Percentiles rank a stretch among this genome's conserved stretches.
phyloP scores from a whole-genome alignment of 2,888 invertebrate genomes.

The Philhelius pedissequus region DNA sequence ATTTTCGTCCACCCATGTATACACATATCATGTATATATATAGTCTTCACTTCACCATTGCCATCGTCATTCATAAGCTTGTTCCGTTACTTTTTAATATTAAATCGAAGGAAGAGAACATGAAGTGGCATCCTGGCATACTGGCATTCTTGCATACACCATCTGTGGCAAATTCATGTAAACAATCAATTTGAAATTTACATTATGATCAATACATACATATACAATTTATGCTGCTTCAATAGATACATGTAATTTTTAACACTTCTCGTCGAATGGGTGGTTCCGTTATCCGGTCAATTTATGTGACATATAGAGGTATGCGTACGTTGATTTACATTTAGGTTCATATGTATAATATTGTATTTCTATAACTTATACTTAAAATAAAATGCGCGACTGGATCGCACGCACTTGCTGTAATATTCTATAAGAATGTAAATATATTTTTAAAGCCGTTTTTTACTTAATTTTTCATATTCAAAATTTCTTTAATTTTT shows the following conservation, averaged over 20 bases:
- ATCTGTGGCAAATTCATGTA: constrained; percentile 66
- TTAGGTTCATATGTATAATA: too few relatives aligned
- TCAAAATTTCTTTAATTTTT: too few relatives aligned
- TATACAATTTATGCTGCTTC: constrained; percentile 9
- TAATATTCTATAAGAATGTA: too few relatives aligned
- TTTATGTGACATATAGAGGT: not conserved
- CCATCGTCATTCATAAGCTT: constrained; percentile 10
- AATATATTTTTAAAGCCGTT: too few relatives aligned
- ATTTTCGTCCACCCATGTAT: not conserved
- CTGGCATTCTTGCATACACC: constrained; percentile 8
- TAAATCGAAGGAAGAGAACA: constrained; percentile 1
- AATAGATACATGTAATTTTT: constrained; percentile 58
- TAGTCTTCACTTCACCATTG: not conserved
- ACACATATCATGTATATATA: not conserved
- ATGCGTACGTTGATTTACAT: not conserved
- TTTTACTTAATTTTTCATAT: too few relatives aligned
- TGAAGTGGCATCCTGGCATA: constrained; percentile 7
- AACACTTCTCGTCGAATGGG: constrained; percentile 41
- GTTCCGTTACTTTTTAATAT: not conserved
- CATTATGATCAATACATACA: constrained; percentile 55
- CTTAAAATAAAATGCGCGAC: too few relatives aligned
- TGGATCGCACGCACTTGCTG: too few relatives aligned
- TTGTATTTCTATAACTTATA: too few relatives aligned
- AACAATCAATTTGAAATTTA: constrained; percentile 70
- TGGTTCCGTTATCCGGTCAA: not conserved